A percentile compares a stretch with the other conserved stretches of the same genome.
phyloP scores from a whole-genome alignment of 2,797 vertebrate genomes.

The Serranus cabrilla region DNA sequence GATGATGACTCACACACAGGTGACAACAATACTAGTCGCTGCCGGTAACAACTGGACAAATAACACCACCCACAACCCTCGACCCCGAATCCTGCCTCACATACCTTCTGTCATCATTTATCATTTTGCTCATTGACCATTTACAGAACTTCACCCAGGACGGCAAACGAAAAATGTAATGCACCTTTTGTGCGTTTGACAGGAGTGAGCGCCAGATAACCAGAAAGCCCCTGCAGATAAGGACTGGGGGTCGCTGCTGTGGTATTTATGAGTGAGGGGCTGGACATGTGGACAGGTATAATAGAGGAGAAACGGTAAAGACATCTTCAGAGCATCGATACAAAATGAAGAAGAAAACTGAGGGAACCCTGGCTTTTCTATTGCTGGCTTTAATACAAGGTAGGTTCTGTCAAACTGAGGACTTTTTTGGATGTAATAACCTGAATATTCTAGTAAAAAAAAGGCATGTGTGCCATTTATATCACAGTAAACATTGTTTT shows the following conservation, averaged over 20 bases:
- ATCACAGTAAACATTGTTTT: background rate
- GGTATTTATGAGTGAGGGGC: constrained; percentile 51
- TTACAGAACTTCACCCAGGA: constrained; percentile 46
- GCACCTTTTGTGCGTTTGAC: constrained; percentile 57
- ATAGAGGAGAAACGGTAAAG: constrained; percentile 20
- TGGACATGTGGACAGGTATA: constrained; percentile 55
- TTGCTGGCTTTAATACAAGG: constrained; percentile 61
- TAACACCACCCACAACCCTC: background rate
- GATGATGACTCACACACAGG: too few relatives aligned
- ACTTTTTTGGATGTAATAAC: background rate
- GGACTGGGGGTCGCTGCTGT: constrained; percentile 4
- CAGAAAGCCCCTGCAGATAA: constrained; percentile 72
- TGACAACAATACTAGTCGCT: too few relatives aligned
- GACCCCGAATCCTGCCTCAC: constrained; percentile 7
- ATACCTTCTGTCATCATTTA: constrained; percentile 69
- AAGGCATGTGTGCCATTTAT: background rate
- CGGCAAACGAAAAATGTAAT: constrained; percentile 43
- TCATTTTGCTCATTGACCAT: constrained; percentile 57
- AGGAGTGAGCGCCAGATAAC: constrained; percentile 39
- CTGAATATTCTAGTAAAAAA: background rate
- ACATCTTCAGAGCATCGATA: constrained; percentile 25
- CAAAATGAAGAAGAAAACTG: constrained; percentile 62
- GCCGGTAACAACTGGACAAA: background rate
- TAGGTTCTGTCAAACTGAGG: constrained; percentile 17
- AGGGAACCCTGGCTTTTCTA: constrained; percentile 9